phyloP scores from a whole-genome alignment of 2,113 vertebrate genomes.

The Aegotheles bennettii region DNA sequence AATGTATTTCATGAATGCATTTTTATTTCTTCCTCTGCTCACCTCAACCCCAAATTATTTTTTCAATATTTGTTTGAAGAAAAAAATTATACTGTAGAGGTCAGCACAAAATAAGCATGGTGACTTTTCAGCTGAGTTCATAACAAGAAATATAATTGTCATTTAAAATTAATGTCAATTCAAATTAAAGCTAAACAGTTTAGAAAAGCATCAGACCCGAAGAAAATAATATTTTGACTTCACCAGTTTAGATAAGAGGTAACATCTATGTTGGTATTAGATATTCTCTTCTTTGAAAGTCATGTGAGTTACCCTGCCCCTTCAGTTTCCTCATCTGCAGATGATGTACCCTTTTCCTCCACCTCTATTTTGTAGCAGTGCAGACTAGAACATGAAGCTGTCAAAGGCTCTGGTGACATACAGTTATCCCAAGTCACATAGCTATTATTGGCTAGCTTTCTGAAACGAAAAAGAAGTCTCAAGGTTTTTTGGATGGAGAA shows the following conservation, averaged over 20 bases:
- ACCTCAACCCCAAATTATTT: not conserved
- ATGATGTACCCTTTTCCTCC: not conserved
- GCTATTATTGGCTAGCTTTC: not conserved
- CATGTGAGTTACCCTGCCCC: not conserved
- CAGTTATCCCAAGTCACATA: not conserved
- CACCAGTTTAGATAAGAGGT: not conserved
- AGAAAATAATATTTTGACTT: not conserved
- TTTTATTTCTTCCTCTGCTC: not conserved
- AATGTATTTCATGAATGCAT: not conserved
- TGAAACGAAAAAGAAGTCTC: not conserved
- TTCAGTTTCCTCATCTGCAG: not conserved
- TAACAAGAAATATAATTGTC: not conserved
- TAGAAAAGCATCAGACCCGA: not conserved
- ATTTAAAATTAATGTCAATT: too few relatives aligned
- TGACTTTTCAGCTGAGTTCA: not conserved
- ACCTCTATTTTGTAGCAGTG: not conserved
- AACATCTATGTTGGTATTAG: not conserved
- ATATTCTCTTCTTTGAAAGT: not conserved
- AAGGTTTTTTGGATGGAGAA: not conserved
- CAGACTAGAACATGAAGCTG: not conserved
- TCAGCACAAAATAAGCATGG: not conserved
- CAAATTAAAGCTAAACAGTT: not conserved
- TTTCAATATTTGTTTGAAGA: not conserved
- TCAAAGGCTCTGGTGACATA: not conserved
- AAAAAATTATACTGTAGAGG: not conserved